These are phyloP conservation scores for Ageneiosus marmoratus DNA, from an alignment of 2,113 vertebrate genomes.

Conservation along the genomic window DNA sequence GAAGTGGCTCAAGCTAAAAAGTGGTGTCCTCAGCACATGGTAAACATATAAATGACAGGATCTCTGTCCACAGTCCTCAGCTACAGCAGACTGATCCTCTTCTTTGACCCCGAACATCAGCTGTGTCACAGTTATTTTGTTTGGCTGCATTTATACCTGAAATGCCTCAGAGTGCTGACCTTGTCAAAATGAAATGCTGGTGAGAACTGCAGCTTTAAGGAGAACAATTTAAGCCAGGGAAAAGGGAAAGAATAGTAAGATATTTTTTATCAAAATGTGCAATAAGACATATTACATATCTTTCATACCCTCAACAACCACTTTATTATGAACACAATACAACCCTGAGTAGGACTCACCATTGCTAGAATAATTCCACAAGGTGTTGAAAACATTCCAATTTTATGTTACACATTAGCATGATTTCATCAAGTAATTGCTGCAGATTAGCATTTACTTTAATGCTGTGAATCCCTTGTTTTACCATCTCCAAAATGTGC, in stretches of 20 bases:
- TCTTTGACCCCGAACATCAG: constrained; percentile 33
- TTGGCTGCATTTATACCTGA: background rate
- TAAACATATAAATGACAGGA: constrained; percentile 50
- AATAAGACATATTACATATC: no score
- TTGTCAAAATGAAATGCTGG: constrained; percentile 12
- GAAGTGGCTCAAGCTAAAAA: constrained; percentile 70
- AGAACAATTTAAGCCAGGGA: background rate
- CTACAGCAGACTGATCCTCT: background rate
- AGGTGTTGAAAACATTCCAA: no score
- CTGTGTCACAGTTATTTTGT: constrained; percentile 26
- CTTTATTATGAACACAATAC: no score
- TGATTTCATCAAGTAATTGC: no score
- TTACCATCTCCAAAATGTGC: no score
- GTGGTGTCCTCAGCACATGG: constrained; percentile 72
- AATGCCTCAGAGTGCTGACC: constrained; percentile 35
- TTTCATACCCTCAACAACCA: background rate
- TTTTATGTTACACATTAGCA: no score
- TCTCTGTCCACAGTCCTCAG: constrained; percentile 24
- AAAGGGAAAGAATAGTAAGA: background rate
- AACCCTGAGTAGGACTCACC: no score
- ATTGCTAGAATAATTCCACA: no score
- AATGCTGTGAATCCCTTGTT: no score
- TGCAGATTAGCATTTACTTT: no score
- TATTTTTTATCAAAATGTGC: background rate
- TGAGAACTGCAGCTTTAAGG: constrained; percentile 12